Conservation (phyloP, 2,113 vertebrate species). For the Furnarius figulus region DNA sequence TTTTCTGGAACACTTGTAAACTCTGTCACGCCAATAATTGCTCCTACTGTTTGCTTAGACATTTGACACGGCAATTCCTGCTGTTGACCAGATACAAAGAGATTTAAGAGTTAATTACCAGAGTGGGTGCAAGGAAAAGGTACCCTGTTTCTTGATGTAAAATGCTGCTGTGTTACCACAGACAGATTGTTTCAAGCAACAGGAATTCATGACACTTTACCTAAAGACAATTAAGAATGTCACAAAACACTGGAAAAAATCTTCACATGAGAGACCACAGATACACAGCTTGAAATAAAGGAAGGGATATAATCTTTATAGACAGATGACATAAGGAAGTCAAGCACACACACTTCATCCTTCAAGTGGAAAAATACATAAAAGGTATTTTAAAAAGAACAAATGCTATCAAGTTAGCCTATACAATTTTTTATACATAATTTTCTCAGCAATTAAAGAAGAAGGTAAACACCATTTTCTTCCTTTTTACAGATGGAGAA, state of each 20-base stretch:
- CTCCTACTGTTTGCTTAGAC: not conserved
- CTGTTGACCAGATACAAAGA: not conserved
- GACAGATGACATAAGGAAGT: not conserved
- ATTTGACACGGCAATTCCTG: not conserved
- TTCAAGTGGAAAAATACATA: not conserved
- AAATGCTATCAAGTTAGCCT: not conserved
- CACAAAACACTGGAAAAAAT: not conserved
- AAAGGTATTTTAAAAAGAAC: not conserved
- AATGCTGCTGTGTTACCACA: not conserved
- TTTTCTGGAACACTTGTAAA: not conserved
- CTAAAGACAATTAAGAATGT: not conserved
- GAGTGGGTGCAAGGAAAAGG: not conserved
- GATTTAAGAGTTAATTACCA: not conserved
- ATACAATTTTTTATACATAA: not conserved
- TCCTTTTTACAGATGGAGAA: not conserved
- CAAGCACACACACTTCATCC: not conserved
- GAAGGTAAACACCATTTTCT: not conserved
- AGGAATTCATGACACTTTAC: not conserved
- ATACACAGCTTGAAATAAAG: not conserved
- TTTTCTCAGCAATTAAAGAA: not conserved
- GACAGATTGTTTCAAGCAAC: not conserved
- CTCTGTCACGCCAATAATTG: not conserved
- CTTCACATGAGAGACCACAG: not conserved
- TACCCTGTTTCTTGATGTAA: not conserved
- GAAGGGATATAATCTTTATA: not conserved